Base-by-base conservation (phyloP, 1,140 invertebrate species). In the Lepidurus arcticus region DNA sequence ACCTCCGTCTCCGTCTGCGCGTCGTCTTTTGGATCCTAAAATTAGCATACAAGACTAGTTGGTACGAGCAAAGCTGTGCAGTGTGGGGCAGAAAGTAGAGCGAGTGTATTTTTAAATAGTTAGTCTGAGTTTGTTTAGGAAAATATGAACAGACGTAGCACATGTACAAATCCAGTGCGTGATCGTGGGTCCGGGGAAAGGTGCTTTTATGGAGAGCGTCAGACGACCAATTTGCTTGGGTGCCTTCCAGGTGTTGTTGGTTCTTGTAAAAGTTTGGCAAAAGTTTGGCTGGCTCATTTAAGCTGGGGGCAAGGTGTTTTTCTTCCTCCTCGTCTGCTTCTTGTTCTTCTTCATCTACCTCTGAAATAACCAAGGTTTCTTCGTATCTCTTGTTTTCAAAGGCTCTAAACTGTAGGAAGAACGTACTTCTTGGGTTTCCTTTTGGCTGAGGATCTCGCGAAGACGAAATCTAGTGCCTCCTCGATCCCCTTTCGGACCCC, bases 231-330 rank as follows among this genome's bases (percentile, higher is more conserved):
- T 65, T 65, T 65, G 53, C 21, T 65, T 9, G 13, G 53, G 53
- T 65, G 53, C 53, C 45, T 65, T 65, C 53, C 53, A 65, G 53
- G 53, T 65, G 53, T 65, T 65, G 53, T 65, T 65, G 53, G 53
- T 65, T 65, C 53, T 65, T 65, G 53, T 65, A 65, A 65, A 65
- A 21, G 53, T n/a, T 65, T 65, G 16, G 53, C 53, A 65, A 65
- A 65, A 65, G 53, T 65, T 34, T 65, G 53, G 53, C 21, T 65
- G 16, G 53, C 53, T 65, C n/a, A 65, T 65, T 65, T 34, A 21
- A 65, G 53, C 53, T 65, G 53, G 53, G 21, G 53, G 53, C 53
- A 13, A 65, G 8, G 53, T 65, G 53, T 65, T 9, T 21, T 65
- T 13, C 53, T 65, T 21, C 21, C 21, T 65, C 53, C 6, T 65